Base-by-base conservation (phyloP, 23 tunicate genomes). In the Trididemnum miniatum region DNA sequence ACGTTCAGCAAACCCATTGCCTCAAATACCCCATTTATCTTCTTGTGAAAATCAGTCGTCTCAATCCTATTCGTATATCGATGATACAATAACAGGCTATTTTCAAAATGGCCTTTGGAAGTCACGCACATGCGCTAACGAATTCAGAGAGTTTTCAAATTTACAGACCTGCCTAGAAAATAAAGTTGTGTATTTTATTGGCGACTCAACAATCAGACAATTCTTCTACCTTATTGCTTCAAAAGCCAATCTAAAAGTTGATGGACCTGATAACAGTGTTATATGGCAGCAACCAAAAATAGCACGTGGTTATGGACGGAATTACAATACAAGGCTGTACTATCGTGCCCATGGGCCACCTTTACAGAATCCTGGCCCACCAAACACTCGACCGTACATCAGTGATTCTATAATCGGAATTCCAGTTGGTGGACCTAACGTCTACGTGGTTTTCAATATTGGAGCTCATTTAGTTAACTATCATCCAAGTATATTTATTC, bases 301-400 rank as follows among this genome's bases (percentile, higher is more conserved):
- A 20, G 89, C 72, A 4, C 36, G 38, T 26, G 20, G 62, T 20
- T 1, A 33, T 3, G n/a, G n/a, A n/a, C 54, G 15, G 15, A 44
- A 15, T 44, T 44, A 44, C 50, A 82, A 88, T 54, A 66, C 76
- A 22, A 88, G 72, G 12, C 1, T 88, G 20, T 63, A 69, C 25
- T 88, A 75, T 39, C 65, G 82, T 65, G 83, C 92, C n/a, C 92
- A 88, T 30, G 92, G 87, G 23, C 87, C 87, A 1, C 87, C 87
- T 30, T 39, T 72, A 31, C 52, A 26, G 12, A 71, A 83, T 44
- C 83, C 83, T 0, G 92, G 92, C 32, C 87, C 86, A 1, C 83
- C 87, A 31, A 31, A 85, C 25, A 62, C 71, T n/a, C 60, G 79
- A 34, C 92, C 92, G 20, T 82, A 76, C 50, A 82, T 88, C 20